A percentile compares a stretch with the other conserved stretches of the same genome.
Evolutionary conservation across 1,140 invertebrate genomes (phyloP).

Genomic region (Mamestra configurata): DNA sequence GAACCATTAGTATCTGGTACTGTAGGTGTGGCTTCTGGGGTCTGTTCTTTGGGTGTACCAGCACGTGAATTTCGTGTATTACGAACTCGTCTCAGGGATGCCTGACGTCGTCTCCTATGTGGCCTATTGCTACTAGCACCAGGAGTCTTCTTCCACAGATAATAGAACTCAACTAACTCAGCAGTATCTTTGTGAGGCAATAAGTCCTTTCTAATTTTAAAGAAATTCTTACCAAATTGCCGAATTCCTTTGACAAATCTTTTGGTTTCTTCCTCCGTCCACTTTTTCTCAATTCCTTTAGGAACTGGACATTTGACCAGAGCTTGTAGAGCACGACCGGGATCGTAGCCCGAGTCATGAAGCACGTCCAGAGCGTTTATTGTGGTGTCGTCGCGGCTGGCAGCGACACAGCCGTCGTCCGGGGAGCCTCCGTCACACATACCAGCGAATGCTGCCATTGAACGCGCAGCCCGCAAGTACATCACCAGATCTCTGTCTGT

Average conservation of each 20-base stretch:
- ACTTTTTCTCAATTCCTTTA: slow-evolving; percentile 98
- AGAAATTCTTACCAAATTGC: slow-evolving; percentile 99
- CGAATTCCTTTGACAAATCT: slow-evolving; percentile 99
- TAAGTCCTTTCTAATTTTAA: slow-evolving; percentile 98
- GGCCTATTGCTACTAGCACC: slow-evolving; percentile 98
- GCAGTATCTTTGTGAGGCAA: slow-evolving; percentile 98
- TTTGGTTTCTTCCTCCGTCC: slow-evolving; percentile 99
- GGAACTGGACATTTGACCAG: slow-evolving; percentile 98
- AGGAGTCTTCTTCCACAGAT: slow-evolving; percentile 99
- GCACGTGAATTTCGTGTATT: slow-evolving; percentile 92
- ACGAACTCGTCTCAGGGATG: slow-evolving; percentile 95
- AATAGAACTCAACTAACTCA: slow-evolving; percentile 99
- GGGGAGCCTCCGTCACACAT: slow-evolving; percentile 99
- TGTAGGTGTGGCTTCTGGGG: slow-evolving; percentile 86
- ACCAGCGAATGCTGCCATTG: slow-evolving; percentile 97
- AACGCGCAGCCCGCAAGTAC: slow-evolving; percentile 98
- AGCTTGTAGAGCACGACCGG: slow-evolving; percentile 97
- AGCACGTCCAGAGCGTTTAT: slow-evolving; percentile 98
- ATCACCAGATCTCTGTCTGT: slow-evolving; percentile 98
- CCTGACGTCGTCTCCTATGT: slow-evolving; percentile 95
- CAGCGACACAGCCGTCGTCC: slow-evolving; percentile 98
- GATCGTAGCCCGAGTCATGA: slow-evolving; percentile 98
- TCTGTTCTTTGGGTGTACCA: slow-evolving; percentile 90
- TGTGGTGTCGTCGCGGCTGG: slow-evolving; percentile 98
- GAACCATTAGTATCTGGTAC: slow-evolving; percentile 87